Conservation (phyloP, 2,888 invertebrate genomes). For the Bhutanitis thaidina region DNA sequence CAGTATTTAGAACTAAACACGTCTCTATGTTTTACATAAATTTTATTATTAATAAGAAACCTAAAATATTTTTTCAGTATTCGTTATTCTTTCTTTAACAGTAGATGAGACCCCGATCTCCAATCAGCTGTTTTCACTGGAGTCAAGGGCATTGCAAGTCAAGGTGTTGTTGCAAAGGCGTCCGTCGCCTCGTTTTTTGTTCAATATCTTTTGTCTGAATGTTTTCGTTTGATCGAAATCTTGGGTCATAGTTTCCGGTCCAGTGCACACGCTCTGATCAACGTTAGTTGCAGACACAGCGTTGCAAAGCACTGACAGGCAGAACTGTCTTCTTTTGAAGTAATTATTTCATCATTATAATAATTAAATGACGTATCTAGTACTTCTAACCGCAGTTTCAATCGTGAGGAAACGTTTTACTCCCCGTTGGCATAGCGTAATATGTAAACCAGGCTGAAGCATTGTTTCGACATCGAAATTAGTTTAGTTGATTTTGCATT, state of each 20-base stretch:
- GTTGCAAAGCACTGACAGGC: conserved; percentile 1
- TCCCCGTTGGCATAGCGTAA: too few species aligned
- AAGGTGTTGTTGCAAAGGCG: conserved; percentile 68
- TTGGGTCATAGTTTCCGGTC: conserved; percentile 68
- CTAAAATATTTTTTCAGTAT: too few species aligned
- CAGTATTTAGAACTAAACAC: too few species aligned
- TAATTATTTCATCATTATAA: not conserved
- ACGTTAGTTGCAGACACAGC: conserved; percentile 16
- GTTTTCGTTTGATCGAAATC: conserved; percentile 58
- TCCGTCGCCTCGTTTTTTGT: conserved; percentile 55
- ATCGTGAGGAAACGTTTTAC: too few species aligned
- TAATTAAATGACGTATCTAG: too few species aligned
- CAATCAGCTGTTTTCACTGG: conserved; percentile 54
- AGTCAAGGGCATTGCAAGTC: conserved; percentile 71
- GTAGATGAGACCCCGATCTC: conserved; percentile 25
- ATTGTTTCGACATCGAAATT: too few species aligned
- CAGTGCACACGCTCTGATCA: conserved; percentile 44
- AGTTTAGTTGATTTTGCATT: too few species aligned
- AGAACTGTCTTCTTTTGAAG: not conserved
- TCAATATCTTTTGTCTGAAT: conserved; percentile 55
- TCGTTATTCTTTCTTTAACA: conserved; percentile 30
- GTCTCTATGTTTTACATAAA: too few species aligned
- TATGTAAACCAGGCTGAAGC: too few species aligned
- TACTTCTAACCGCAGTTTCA: too few species aligned
- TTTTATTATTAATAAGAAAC: too few species aligned